These are phyloP conservation scores for Moxostoma hubbsi DNA, from an alignment of 2,797 vertebrate genomes.

Conservation along the genomic window DNA sequence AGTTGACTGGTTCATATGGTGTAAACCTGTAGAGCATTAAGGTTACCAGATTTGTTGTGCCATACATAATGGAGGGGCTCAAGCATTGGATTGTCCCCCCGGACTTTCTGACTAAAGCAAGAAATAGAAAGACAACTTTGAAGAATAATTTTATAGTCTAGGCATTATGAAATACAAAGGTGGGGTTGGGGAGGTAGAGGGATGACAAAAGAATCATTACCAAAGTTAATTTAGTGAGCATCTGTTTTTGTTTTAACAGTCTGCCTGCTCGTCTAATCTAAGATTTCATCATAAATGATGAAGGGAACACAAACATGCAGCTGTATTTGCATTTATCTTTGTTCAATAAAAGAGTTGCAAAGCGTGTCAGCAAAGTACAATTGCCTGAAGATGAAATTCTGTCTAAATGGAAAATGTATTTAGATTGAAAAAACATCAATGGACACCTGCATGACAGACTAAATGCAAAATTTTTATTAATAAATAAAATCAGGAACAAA, in stretches of 20 bases:
- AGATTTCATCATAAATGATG: background rate
- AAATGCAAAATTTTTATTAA: background rate
- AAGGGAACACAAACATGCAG: constrained; percentile 7
- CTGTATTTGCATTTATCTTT: background rate
- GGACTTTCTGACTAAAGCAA: too few species aligned
- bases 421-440: background rate
- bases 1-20: too few species aligned
- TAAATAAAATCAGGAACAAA: background rate
- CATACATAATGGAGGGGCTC: too few species aligned
- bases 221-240: background rate
- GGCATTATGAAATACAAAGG: too few species aligned
- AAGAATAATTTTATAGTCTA: too few species aligned
- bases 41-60: too few species aligned
- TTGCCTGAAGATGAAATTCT: background rate
- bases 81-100: too few species aligned
- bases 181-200: too few species aligned
- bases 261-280: background rate
- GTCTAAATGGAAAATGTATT: background rate
- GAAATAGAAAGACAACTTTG: too few species aligned
- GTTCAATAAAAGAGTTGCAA: background rate
- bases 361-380: background rate
- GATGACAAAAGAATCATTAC: too few species aligned
- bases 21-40: too few species aligned
- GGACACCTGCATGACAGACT: background rate
- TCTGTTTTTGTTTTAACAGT: constrained; percentile 19